Evolutionary conservation across 2,888 invertebrate genomes (phyloP), one percentile per base, ranked within the genome.

Genomic region (Endomychus coccineus): DNA sequence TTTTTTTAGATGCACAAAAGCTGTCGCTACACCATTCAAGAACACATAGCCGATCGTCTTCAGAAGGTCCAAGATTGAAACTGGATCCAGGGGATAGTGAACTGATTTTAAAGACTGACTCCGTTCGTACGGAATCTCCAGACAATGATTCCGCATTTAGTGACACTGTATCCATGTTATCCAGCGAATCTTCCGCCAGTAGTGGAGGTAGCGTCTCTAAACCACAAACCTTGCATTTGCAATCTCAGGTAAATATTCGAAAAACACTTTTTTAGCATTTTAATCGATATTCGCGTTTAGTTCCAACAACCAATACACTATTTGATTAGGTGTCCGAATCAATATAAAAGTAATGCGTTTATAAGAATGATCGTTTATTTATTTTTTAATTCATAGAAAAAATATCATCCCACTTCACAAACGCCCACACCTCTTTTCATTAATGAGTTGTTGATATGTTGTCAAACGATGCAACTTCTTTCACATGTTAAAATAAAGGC

Each of bases 131-230:
- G 9, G 92, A 95, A 58, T 91, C 91, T 34, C 95, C 95, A 0
- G 96, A 96, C 68, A 95, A 94, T 68, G 97, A 97, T 69, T 95
- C 95, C 7, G 97, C 96, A 10, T 97, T 95, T 67, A 95, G 95
- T 56, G 97, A 97, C 68, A 94, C 91, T 44, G 91, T 94, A 40
- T 91, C 91, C 15, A 82, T 92, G 78, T 69, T 90, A 44, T 89
- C 89, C 15, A 87, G 87, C 50, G 94, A 94, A 66, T 94, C 92
- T 23, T 92, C 92, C 3, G 89, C 92, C 14, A 92, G 91, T 31
- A 90, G 89, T 58, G 88, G 87, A 45, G 81, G 78, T 22, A 79
- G 85, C 54, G 72, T 74, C 28, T 68, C 70, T 43, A 74, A 74
- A 56, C 70, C 71, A 46, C 69, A 66, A 45, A 56, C 55, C 5